These are phyloP conservation scores for Eupithecia vulgata DNA, from an alignment of 2,888 invertebrate genomes.

Conservation along the genomic window DNA sequence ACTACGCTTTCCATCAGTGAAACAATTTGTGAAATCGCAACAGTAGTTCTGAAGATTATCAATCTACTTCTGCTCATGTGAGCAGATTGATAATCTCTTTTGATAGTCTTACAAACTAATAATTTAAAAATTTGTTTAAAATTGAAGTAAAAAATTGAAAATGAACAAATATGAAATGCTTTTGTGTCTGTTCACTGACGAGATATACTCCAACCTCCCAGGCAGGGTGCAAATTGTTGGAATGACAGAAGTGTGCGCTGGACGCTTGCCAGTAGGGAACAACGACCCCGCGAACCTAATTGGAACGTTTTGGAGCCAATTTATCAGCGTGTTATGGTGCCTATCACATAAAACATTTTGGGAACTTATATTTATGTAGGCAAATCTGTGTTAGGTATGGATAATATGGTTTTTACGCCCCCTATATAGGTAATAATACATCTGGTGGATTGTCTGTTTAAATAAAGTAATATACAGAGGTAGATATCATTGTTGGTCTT, in stretches of 20 bases:
- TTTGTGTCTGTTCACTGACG: neutral
- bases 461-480: neutral
- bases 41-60: neutral
- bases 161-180: neutral
- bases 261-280: conserved; percentile 63
- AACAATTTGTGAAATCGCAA: neutral
- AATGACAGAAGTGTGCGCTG: conserved; percentile 67
- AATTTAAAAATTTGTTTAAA: neutral
- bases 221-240: conserved; percentile 61
- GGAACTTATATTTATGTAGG: neutral
- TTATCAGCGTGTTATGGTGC: conserved; percentile 44
- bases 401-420: no score
- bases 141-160: neutral
- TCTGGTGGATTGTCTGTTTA: neutral
- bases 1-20: no score
- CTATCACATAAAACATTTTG: neutral
- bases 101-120: no score
- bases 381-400: neutral
- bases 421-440: neutral
- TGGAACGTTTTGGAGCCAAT: conserved; percentile 49
- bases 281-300: conserved; percentile 63
- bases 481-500: neutral
- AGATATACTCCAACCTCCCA: conserved; percentile 34
- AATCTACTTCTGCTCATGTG: no score
- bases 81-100: no score